Evolutionary conservation across 1,140 invertebrate species (phyloP), one percentile per base, ranked within the genome.

Genomic region (Eupristina koningsbergeri): DNA sequence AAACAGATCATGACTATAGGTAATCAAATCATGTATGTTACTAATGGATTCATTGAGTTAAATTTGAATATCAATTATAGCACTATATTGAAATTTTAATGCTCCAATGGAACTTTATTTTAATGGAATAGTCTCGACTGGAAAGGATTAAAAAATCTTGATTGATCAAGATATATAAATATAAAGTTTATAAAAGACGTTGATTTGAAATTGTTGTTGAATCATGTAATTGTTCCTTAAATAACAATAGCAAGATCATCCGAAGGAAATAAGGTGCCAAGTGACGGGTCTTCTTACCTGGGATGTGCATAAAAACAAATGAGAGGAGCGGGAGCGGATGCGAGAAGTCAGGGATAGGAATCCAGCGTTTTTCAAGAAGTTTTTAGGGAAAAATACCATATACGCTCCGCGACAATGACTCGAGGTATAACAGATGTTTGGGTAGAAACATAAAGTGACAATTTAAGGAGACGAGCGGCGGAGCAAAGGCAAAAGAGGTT

Each of bases 391-490:
- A 83, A 74, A 77, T 31, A 76, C 67, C 36, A 71, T 71, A 71
- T 71, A 71, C 64, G 75, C 75, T 9, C 50, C 47, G 31, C 47
- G 47, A 47, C 74, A 58, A 36, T 50, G 74, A 53, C 64, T 73
- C 47, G 50, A 31, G 31, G 50, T 26, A 34, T 82, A 82, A 83
- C 81, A 77, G 81, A 83, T 77, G 74, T 83, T 76, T 63, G 61
- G 58, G 29, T 36, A 36, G 74, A 39, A 39, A 50, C 81, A 83
- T 83, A 83, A 83, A 83, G 63, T 83, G 81, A 83, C 81, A 63
- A 83, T 53, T 75, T 83, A 77, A 77, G 67, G 73, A 74, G 29
- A 13, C 29, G 75, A 77, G 47, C 47, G 34, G 75, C 36, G 75
- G 75, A 50, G 36, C 39, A 39, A 71, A 71, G 67, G 67, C 39